Evolutionary conservation across 1,140 invertebrate species (phyloP).

Genomic region (Bemisia tabaci): DNA sequence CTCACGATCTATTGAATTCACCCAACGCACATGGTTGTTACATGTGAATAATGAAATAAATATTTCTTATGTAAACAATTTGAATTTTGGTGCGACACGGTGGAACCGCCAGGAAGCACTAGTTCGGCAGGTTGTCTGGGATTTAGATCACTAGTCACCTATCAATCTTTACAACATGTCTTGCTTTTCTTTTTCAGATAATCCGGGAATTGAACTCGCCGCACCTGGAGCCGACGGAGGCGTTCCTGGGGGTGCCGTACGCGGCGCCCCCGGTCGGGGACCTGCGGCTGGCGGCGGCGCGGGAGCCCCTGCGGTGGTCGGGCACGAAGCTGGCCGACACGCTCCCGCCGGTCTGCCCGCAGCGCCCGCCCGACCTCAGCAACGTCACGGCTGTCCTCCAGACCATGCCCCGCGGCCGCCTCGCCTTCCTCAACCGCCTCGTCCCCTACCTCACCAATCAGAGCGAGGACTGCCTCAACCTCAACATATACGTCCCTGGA

Average conservation of each 20-base stretch:
- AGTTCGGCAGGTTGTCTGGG: too few relatives aligned
- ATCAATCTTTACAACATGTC: neutral
- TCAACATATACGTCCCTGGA: conserved; percentile 65
- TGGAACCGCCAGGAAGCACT: too few relatives aligned
- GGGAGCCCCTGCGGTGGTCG: conserved; percentile 42
- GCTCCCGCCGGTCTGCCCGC: conserved; percentile 45
- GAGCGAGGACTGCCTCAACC: conserved; percentile 59
- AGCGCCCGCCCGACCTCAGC: neutral
- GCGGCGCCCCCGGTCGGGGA: conserved; percentile 48
- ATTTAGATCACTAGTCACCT: too few relatives aligned
- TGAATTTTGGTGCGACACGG: too few relatives aligned
- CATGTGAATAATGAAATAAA: too few relatives aligned
- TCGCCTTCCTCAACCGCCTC: conserved; percentile 30
- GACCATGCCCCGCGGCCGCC: conserved; percentile 32
- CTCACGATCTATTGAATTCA: too few relatives aligned
- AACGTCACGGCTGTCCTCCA: conserved; percentile 15
- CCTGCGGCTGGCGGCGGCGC: conserved; percentile 22
- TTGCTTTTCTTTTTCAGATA: neutral
- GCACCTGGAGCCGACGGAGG: conserved; percentile 41
- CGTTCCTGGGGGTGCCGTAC: conserved; percentile 61
- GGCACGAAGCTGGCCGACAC: conserved; percentile 49
- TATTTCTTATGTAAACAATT: too few relatives aligned
- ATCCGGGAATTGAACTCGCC: neutral
- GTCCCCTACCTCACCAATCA: conserved; percentile 26
- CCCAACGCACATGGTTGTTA: too few relatives aligned